Base-by-base conservation (phyloP, 1,140 invertebrate species). In the Heterodera carotae region DNA sequence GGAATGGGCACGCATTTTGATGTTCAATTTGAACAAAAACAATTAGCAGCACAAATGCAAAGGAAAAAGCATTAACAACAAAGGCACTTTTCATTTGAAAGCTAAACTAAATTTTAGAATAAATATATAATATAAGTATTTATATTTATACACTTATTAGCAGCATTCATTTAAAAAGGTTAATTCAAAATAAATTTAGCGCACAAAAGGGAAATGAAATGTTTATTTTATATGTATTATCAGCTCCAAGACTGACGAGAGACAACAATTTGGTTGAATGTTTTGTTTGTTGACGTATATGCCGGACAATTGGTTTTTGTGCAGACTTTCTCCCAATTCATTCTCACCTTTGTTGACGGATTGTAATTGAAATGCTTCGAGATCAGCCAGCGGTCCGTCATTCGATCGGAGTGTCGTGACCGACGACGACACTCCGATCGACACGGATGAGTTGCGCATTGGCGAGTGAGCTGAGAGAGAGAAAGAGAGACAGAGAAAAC, bases 1-100 rank as follows among this genome's bases (percentile, higher is more conserved):
- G 34, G n/a, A 39, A 31, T 8, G 81, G 81, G 56, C 81, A 82
- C 31, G 79, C 39, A 70, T 59, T 39, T 56, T 56, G 12, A 56
- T 22, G 48, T 56, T 4, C 12, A 22, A 56, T 22, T 22, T 22
- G 12, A 5, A 18, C 12, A 18, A 22, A 56, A 56, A 56, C 12
- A 22, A 56, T 22, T 22, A 56, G 48, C 48, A 56, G 5, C 15
- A 18, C 12, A 56, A 56, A 56, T 22, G 15, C 22, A 18, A 22
- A 22, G 18, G 22, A 56, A 56, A 22, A 22, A 18, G 12, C 12
- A 56, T 5, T 15, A 2, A 15, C 4, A 53, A 0, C 12, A 53
- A 53, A 53, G 48, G 18, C 12, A 15, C 18, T 53, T 53, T 15
- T 22, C 48, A 53, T 53, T 22, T 53, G 5, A 12, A 43, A 1